Percentiles rank a stretch among this genome's conserved stretches.
These are phyloP conservation scores for Metaphire vulgaris DNA, from an alignment of 1,140 invertebrate species.

Conservation along the genomic window DNA sequence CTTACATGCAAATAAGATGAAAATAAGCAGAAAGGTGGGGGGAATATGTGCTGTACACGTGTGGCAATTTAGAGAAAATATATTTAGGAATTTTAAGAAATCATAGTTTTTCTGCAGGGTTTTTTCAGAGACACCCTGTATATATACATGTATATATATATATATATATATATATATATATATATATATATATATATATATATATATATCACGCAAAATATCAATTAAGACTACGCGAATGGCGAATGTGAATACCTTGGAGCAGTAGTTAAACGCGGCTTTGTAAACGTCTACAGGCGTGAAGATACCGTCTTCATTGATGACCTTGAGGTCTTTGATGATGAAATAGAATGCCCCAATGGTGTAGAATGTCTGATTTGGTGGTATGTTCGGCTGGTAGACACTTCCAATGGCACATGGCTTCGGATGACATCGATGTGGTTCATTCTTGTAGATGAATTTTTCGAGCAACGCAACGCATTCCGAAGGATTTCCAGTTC, in stretches of 20 bases:
- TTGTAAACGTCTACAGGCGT: constrained; percentile 3
- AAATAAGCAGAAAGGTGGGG: no score
- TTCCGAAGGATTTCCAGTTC: neutral
- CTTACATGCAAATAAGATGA: no score
- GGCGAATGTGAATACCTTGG: constrained; percentile 3
- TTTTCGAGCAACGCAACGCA: constrained; percentile 11
- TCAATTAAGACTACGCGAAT: no score
- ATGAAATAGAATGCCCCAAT: constrained; percentile 39
- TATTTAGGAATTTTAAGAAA: no score
- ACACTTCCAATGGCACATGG: constrained; percentile 42
- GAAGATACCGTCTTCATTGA: constrained; percentile 28
- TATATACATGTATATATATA: no score
- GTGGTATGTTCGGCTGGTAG: constrained; percentile 39
- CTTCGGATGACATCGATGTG: constrained; percentile 39
- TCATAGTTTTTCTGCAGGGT: no score
- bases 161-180: no score
- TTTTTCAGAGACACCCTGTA: no score
- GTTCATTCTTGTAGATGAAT: constrained; percentile 6
- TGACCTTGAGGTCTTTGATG: constrained; percentile 33
- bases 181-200: no score
- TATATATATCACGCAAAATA: no score
- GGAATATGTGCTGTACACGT: no score
- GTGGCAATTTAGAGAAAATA: no score
- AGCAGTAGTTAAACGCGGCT: neutral
- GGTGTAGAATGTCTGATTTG: constrained; percentile 39